Percentiles rank a stretch among this genome's conserved stretches.
phyloP scores from a whole-genome alignment of 1,140 invertebrate genomes.

The Tenebrio molitor region DNA sequence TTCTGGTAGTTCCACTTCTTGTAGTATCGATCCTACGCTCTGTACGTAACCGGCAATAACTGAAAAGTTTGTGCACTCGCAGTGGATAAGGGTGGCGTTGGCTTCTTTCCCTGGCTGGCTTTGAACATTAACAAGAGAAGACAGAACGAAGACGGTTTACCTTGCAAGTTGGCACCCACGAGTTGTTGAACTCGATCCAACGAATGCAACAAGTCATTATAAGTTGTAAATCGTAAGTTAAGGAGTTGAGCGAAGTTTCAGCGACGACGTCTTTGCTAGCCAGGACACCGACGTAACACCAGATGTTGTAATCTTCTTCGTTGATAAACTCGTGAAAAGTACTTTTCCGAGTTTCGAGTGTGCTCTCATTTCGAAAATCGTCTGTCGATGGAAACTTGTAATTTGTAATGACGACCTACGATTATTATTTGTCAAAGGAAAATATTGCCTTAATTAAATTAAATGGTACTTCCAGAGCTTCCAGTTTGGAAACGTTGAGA shows the following conservation, averaged over 20 bases:
- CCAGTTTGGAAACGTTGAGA: too few species aligned
- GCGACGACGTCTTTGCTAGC: background rate
- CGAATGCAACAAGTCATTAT: background rate
- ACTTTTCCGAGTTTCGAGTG: too few species aligned
- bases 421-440: background rate
- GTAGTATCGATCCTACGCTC: background rate
- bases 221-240: background rate
- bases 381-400: background rate
- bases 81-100: background rate
- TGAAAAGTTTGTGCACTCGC: background rate
- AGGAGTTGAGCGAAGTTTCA: background rate
- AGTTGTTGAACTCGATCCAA: background rate
- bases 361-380: background rate
- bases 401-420: background rate
- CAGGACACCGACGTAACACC: constrained; percentile 20
- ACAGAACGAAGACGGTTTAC: background rate
- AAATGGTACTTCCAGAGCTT: background rate
- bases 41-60: background rate
- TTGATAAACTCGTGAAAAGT: too few species aligned
- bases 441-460: background rate
- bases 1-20: background rate
- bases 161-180: background rate
- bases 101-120: background rate
- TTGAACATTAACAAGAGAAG: background rate
- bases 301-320: background rate